Evolutionary conservation across 1,140 invertebrate species (phyloP).

Genomic region (Leptoteleia sp.): DNA sequence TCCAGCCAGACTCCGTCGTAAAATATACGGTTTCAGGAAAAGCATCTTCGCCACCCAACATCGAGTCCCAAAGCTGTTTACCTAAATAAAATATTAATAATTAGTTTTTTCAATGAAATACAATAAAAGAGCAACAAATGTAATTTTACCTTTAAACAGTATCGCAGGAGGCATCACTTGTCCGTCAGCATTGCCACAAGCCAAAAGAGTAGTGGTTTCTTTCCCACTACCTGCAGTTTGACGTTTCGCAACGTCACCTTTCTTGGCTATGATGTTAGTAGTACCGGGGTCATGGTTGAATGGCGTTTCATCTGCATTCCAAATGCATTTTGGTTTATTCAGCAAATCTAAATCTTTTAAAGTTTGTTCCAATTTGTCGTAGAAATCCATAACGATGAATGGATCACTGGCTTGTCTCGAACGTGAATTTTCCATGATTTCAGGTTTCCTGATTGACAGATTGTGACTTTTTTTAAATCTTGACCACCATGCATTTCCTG

Average conservation of each 20-base stretch:
- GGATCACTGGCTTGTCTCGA: slow-evolving; percentile 33
- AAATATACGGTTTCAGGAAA: background rate
- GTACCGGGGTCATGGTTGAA: slow-evolving; percentile 15
- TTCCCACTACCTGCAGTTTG: slow-evolving; percentile 21
- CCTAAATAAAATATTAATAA: slow-evolving; percentile 6
- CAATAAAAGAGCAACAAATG: too few relatives aligned
- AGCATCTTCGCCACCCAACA: background rate
- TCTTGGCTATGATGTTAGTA: slow-evolving; percentile 20
- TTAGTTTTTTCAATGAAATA: too few relatives aligned
- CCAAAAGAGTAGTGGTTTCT: slow-evolving; percentile 21
- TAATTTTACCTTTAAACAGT: slow-evolving; percentile 15
- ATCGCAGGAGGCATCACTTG: slow-evolving; percentile 7
- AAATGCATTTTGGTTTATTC: slow-evolving; percentile 7
- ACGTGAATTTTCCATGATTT: slow-evolving; percentile 25
- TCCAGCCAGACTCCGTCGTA: too few relatives aligned
- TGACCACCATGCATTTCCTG: slow-evolving; percentile 32
- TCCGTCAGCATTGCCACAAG: slow-evolving; percentile 25
- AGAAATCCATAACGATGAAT: slow-evolving; percentile 40
- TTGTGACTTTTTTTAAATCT: slow-evolving; percentile 26
- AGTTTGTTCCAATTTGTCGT: slow-evolving; percentile 12
- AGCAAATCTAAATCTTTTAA: slow-evolving; percentile 10
- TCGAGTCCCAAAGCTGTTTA: slow-evolving; percentile 24
- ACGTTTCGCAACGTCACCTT: slow-evolving; percentile 19
- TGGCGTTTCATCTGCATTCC: slow-evolving; percentile 10
- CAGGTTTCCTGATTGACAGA: slow-evolving; percentile 24